Base-by-base conservation (phyloP, 2,888 invertebrate genomes). In the Scaptomyza parva region DNA sequence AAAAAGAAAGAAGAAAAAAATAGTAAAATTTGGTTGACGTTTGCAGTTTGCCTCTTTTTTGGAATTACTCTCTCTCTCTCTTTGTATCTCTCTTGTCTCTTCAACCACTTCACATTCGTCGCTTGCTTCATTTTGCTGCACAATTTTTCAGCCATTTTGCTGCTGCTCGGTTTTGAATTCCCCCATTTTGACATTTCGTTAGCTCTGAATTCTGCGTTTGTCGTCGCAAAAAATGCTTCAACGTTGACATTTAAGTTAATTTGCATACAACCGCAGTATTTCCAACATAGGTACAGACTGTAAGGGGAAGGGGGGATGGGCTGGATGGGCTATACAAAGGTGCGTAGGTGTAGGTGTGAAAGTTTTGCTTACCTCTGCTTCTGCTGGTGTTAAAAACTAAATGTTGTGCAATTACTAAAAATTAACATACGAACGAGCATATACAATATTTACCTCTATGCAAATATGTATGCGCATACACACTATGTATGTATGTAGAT, bases 231-330 rank as follows among this genome's bases (percentile, higher is more conserved):
- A 17, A 18, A 9, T 69, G 60, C 53, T 59, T 59, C 70, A 68
- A 28, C 69, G 78, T 73, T 83, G 73, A 82, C 86, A 78, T 85
- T 83, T 85, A 86, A 88, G 83, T 88, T 79, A 82, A 84, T 84
- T 84, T 88, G 88, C 88, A 84, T 84, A 86, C 45, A 65, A 68
- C 88, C 80, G 63, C 86, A 87, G 72, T 85, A 81, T 68, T 82
- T 57, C 37, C n/a, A 48, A 53, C 35, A 30, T 9, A 35, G 54
- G 17, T 12, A 43, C 28, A 9, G 37, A 12, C 28, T 41, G 45
- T 6, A 18, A 2, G n/a, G 7, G 44, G 45, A 7, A 18, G 3
- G n/a, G 7, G 6, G 2, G 7, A 4, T 4, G 12, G 3, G 28
- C 33, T 22, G 18, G 22, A n/a, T n/a, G n/a, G n/a, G 24, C 12